Base-by-base conservation (phyloP, 1,140 invertebrate species). In the Phthorimaea operculella region DNA sequence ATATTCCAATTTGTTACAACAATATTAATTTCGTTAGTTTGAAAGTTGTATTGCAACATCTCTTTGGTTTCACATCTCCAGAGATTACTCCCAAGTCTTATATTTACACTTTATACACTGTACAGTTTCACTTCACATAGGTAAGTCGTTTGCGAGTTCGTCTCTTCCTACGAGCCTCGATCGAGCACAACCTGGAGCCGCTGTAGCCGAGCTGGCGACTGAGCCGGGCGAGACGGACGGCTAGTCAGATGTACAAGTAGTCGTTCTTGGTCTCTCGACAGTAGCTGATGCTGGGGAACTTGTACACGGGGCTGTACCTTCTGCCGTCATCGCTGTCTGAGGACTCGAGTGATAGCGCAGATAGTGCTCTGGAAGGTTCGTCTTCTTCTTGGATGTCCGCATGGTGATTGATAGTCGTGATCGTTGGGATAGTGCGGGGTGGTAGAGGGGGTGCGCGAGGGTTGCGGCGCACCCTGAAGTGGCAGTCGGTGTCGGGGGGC, bases 391-490 rank as follows among this genome's bases (percentile, higher is more conserved):
- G 54, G 16, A 49, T 52, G 28, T 54, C 45, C 6, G 57, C 53
- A 6, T 28, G 21, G 21, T 28, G 21, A 6, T 28, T 28, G 33
- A 49, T 39, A 34, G 54, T 52, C 36, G 21, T 11, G 11, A n/a
- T 33, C 12, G 64, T 59, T 33, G 74, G 64, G 5, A 68, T 52
- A 28, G 68, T 58, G 15, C 86, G 69, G 50, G 89, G 87, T 58
- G 89, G 87, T 16, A 90, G 86, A 0, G 90, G 89, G 57, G 90
- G 88, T 58, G 92, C 93, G 63, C 93, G 90, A 0, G 91, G 91
- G 82, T 93, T 94, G 49, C 92, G 87, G 48, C 92, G 88, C 44
- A 95, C 90, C 10, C 93, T 84, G 76, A 94, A 93, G 75, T 94
- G 92, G 51, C 92, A 92, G 66, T 83, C 73, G 50, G 65, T 74